phyloP scores from a whole-genome alignment of 2,797 vertebrate species.

The Enteromius mattozi region DNA sequence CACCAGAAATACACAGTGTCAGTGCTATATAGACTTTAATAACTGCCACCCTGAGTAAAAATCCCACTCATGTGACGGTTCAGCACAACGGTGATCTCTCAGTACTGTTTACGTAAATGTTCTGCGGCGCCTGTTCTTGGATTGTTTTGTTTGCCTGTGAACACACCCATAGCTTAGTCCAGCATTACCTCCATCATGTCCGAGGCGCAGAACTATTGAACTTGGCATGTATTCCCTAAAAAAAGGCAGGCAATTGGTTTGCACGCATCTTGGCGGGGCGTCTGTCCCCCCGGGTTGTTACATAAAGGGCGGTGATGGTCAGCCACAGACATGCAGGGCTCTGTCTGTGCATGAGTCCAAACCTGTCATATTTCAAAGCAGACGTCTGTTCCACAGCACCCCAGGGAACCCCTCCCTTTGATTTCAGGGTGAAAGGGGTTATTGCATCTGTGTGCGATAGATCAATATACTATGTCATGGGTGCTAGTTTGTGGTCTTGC shows the following conservation, averaged over 20 bases:
- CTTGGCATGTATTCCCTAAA: slow-evolving; percentile 65
- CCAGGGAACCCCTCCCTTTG: neutral
- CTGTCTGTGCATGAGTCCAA: slow-evolving; percentile 16
- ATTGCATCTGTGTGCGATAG: neutral
- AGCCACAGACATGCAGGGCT: slow-evolving; percentile 19
- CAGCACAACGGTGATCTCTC: slow-evolving; percentile 28
- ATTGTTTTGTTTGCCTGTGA: slow-evolving; percentile 61
- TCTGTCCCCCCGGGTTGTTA: slow-evolving; percentile 45
- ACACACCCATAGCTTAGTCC: slow-evolving; percentile 57
- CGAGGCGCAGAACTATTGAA: slow-evolving; percentile 67
- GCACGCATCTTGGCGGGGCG: slow-evolving; percentile 67
- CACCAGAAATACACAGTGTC: neutral
- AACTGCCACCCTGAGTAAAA: slow-evolving; percentile 15
- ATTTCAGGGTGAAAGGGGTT: slow-evolving; percentile 18
- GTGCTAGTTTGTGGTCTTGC: neutral
- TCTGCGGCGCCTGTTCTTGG: slow-evolving; percentile 39
- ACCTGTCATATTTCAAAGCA: slow-evolving; percentile 49
- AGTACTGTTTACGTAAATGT: slow-evolving; percentile 40
- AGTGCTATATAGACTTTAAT: neutral
- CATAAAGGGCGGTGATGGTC: slow-evolving; percentile 61
- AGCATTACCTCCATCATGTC: slow-evolving; percentile 57
- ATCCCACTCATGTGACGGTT: slow-evolving; percentile 14
- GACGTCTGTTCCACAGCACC: neutral
- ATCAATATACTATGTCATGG: slow-evolving; percentile 5
- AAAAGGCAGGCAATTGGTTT: slow-evolving; percentile 69